phyloP scores from a whole-genome alignment of 2,888 invertebrate species.

The Megastigmus dorsalis region DNA sequence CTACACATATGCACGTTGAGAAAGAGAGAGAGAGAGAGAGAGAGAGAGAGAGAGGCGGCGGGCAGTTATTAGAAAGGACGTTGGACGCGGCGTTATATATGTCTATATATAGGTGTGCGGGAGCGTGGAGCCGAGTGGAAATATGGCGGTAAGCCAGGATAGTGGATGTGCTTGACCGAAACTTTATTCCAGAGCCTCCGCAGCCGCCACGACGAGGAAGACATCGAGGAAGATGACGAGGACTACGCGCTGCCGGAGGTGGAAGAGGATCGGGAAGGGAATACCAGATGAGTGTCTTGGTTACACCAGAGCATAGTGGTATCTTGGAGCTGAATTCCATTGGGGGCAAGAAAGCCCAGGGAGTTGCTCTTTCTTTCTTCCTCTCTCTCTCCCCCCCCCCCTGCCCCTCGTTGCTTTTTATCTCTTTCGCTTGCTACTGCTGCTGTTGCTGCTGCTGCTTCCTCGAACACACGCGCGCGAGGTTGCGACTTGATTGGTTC shows the following conservation, averaged over 20 bases:
- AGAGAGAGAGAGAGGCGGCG: too few relatives aligned
- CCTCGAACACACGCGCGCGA: too few relatives aligned
- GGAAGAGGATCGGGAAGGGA: constrained; percentile 6
- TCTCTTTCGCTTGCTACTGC: too few relatives aligned
- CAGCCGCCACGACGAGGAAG: too few relatives aligned
- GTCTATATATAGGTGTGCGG: not conserved
- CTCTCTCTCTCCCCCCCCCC: too few relatives aligned
- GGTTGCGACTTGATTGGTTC: not conserved
- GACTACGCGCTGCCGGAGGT: too few relatives aligned
- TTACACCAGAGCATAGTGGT: not conserved
- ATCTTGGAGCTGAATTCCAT: constrained; percentile 12
- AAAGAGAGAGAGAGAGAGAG: too few relatives aligned
- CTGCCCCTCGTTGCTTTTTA: too few relatives aligned
- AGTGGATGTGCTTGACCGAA: constrained; percentile 21
- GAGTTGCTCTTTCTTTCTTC: too few relatives aligned
- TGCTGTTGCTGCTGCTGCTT: too few relatives aligned
- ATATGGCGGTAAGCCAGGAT: constrained; percentile 3
- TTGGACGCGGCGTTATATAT: not conserved
- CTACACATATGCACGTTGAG: too few relatives aligned
- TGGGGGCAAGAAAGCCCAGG: not conserved
- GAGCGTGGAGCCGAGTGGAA: not conserved
- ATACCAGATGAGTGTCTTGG: constrained; percentile 38
- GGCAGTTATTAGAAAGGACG: constrained; percentile 17
- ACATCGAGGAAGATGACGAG: too few relatives aligned
- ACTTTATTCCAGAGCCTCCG: constrained; percentile 42